Percentiles rank a stretch among this genome's conserved stretches.
phyloP scores from a whole-genome alignment of 2,113 vertebrate genomes.

The Anoura caudifer region DNA sequence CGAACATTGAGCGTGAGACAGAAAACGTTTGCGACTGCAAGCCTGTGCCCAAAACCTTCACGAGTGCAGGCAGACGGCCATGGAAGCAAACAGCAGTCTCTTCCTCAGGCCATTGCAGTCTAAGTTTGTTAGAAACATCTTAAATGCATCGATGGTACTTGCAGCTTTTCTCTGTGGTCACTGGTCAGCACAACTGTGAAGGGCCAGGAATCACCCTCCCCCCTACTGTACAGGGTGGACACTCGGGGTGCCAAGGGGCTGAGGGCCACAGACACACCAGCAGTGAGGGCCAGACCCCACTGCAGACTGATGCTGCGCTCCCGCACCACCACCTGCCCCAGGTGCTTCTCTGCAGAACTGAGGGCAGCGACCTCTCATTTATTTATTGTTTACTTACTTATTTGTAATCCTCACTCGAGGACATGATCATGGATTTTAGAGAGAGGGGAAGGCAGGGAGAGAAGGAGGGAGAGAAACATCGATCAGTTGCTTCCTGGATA shows the following conservation, averaged over 20 bases:
- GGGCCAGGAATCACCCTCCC: not conserved
- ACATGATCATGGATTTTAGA: no score
- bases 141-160: accelerated
- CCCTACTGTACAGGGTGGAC: not conserved
- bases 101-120: not conserved
- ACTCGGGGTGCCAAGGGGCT: not conserved
- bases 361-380: not conserved
- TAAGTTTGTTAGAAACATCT: not conserved
- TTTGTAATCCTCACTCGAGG: no score
- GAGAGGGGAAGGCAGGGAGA: no score
- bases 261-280: not conserved
- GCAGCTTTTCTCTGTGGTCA: not conserved
- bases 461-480: no score
- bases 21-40: not conserved
- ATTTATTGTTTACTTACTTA: no score
- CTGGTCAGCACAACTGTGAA: not conserved
- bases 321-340: accelerated
- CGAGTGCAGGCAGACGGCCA: not conserved
- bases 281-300: not conserved
- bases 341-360: accelerated
- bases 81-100: not conserved
- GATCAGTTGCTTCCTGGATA: no score
- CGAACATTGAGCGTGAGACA: not conserved
- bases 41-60: not conserved
- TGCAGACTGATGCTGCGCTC: not conserved